These are phyloP conservation scores for Anseranas semipalmata DNA, from an alignment of 2,113 vertebrate species.

Conservation along the genomic window DNA sequence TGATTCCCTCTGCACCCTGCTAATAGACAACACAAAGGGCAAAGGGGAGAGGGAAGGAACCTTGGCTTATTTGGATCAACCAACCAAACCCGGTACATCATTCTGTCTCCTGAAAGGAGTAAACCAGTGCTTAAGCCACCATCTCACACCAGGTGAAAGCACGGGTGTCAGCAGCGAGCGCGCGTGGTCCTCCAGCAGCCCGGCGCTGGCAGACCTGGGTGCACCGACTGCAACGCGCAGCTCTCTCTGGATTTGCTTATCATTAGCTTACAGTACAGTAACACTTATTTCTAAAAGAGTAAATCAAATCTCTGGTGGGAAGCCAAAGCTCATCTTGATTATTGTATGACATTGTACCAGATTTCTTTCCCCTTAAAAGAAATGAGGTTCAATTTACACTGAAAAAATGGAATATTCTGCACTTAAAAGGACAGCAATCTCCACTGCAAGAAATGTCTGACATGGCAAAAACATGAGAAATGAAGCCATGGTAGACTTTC, in stretches of 20 bases:
- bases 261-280: neutral
- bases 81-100: neutral
- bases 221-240: neutral
- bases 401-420: neutral
- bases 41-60: neutral
- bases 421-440: neutral
- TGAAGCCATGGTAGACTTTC: neutral
- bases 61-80: neutral
- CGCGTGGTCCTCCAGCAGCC: neutral
- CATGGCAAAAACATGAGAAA: neutral
- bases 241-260: neutral
- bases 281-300: neutral
- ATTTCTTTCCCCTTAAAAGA: neutral
- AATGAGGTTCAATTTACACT: neutral
- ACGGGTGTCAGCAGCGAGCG: neutral
- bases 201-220: neutral
- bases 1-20: neutral
- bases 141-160: neutral
- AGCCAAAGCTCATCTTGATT: neutral
- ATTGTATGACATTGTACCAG: fast-evolving
- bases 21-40: neutral
- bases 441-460: neutral
- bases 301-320: neutral
- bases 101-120: neutral
- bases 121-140: neutral